Evolutionary conservation across 2,797 vertebrate species (phyloP), one percentile per base, ranked within the genome.

Genomic region (Octomys mimax): DNA sequence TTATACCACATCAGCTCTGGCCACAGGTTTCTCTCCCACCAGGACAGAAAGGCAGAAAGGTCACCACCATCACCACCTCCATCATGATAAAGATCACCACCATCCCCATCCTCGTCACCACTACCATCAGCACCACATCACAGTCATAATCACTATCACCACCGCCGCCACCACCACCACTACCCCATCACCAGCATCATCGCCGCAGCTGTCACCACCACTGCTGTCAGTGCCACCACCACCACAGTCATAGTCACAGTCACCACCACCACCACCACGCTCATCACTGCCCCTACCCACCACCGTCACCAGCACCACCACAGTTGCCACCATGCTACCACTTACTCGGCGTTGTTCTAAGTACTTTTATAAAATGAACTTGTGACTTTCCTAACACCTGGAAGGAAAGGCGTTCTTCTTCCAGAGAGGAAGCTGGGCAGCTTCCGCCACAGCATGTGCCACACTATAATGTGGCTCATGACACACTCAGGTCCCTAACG

Each of bases 191-290:
- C 12, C 28, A 5, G 4, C 21, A n/a, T 28, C 61, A 68, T 4
- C 2, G 24, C 12, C 42, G 49, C 8, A 49, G 8, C 49, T 11
- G 11, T 49, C 21, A 59, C 57, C 28, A 78, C 13, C 14, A 28
- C 14, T 19, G 3, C 8, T 14, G n/a, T 14, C 62, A 57, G 2
- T 1, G 18, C 9, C 59, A 54, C 16, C 46, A 70, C 21, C 52
- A 19, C 1, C 61, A 31, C 19, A 5, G 11, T 0, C 31, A 66
- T 0, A 2, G 16, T 4, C 13, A n/a, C 3, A 11, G 28, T 26
- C 57, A 81, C 1, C 10, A 36, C 3, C 6, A 28, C 8, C 24
- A 36, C 5, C 52, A 24, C 6, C 70, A n/a, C 1, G n/a, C 18
- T 26, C 62, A 39, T 22, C 64, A n/a, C 4, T 16, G 26, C 26